phyloP scores from a whole-genome alignment of 2,888 invertebrate species.

The Erebia ligea region DNA sequence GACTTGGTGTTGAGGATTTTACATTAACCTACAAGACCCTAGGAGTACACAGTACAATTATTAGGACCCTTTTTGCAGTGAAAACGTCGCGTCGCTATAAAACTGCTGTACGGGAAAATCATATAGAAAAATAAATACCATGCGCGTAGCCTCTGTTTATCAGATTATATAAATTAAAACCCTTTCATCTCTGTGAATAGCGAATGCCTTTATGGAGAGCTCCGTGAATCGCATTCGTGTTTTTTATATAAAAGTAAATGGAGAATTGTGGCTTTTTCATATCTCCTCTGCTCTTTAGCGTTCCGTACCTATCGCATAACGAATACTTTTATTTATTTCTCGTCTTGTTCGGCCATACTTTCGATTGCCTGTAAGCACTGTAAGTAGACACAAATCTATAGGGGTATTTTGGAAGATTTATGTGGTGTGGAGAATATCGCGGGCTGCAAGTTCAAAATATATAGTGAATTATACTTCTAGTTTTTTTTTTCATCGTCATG shows the following conservation, averaged over 20 bases:
- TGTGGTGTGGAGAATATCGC: no score
- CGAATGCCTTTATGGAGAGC: slow-evolving; percentile 39
- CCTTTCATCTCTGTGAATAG: slow-evolving; percentile 51
- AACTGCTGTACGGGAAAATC: slow-evolving; percentile 27
- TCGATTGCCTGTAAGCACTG: not conserved
- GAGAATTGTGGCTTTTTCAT: slow-evolving; percentile 22
- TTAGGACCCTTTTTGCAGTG: slow-evolving; percentile 57
- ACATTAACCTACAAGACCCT: slow-evolving; percentile 10
- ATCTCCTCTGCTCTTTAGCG: slow-evolving; percentile 11
- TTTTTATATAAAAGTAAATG: slow-evolving; percentile 13
- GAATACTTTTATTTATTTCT: not conserved
- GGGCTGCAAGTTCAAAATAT: no score
- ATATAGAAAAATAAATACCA: slow-evolving; percentile 33
- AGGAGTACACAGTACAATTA: slow-evolving; percentile 1
- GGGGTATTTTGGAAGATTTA: no score
- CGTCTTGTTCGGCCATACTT: not conserved
- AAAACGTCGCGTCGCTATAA: slow-evolving; percentile 19
- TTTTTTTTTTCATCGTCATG: no score
- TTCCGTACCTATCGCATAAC: not conserved
- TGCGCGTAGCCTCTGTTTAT: slow-evolving; percentile 44
- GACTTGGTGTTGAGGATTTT: not conserved
- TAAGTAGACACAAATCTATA: not conserved
- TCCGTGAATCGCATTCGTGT: slow-evolving; percentile 27
- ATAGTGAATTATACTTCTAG: no score
- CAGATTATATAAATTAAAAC: slow-evolving; percentile 51